phyloP scores from a whole-genome alignment of 2,888 invertebrate species.

The Troides aeacus region DNA sequence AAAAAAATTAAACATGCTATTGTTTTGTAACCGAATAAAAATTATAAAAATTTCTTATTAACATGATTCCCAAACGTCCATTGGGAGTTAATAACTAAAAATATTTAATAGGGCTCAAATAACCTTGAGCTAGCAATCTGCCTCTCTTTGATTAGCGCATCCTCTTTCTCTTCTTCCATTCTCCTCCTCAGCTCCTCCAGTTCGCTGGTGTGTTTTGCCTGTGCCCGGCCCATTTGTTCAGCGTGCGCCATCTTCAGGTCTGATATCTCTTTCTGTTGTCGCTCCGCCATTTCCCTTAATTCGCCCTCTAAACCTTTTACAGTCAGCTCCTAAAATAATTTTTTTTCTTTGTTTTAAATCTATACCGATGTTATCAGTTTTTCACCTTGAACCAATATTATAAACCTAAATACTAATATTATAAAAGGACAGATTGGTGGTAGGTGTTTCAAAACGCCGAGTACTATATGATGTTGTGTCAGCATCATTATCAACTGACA shows the following conservation, averaged over 20 bases:
- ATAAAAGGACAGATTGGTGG: too few relatives aligned
- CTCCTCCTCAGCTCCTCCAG: conserved; percentile 79
- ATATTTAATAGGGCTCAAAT: neutral
- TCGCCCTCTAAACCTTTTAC: conserved; percentile 93
- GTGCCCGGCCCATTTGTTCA: conserved; percentile 60
- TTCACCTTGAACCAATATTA: too few relatives aligned
- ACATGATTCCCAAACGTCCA: neutral
- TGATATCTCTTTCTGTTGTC: conserved; percentile 83
- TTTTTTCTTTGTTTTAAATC: neutral
- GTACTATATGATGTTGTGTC: too few relatives aligned
- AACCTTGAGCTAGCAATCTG: conserved; percentile 70
- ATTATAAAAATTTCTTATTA: neutral
- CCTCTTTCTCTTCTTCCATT: conserved; percentile 65
- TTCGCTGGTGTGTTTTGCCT: conserved; percentile 67
- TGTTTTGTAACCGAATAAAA: neutral
- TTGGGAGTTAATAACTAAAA: neutral
- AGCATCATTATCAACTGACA: too few relatives aligned
- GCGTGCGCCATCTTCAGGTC: conserved; percentile 73
- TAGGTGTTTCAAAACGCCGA: too few relatives aligned
- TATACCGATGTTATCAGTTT: neutral
- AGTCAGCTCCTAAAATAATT: conserved; percentile 83
- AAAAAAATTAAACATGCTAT: neutral
- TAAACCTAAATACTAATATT: too few relatives aligned
- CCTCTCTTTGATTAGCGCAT: conserved; percentile 66
- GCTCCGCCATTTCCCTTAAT: conserved; percentile 87